Percentiles rank a stretch among this genome's conserved stretches.
Evolutionary conservation across 53 echinoderm and acorn worm genomes (phyloP).

Genomic region (Apostichopus leukothele): DNA sequence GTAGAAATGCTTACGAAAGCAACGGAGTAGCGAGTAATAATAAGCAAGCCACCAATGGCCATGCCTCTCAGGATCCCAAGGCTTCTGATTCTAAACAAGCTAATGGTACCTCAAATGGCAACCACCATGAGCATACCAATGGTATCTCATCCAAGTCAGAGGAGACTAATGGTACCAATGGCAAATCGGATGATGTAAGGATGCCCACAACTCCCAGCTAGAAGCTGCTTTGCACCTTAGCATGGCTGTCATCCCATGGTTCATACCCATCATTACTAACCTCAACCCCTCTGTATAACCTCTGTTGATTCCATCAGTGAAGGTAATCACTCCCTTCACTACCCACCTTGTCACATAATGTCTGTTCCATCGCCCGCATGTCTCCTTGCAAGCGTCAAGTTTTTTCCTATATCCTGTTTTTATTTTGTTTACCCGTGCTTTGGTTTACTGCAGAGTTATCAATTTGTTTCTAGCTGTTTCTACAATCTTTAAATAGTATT

Average conservation of each 20-base stretch:
- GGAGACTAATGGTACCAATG: constrained; percentile 16
- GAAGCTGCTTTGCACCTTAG: background rate
- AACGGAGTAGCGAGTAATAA: background rate
- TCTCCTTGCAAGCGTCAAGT: background rate
- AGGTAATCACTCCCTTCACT: background rate
- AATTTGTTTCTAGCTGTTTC: no score
- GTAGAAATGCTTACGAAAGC: constrained; percentile 22
- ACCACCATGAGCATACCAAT: constrained; percentile 14
- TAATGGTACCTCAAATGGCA: constrained; percentile 11
- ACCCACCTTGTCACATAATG: background rate
- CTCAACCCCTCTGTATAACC: background rate
- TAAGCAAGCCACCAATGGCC: background rate
- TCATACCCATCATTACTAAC: constrained; percentile 12
- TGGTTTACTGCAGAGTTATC: no score
- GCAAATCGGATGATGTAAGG: constrained; percentile 40
- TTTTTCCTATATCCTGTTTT: no score
- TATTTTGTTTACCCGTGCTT: no score
- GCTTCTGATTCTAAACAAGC: constrained; percentile 15
- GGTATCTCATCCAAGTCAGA: constrained; percentile 2
- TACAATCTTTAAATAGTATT: no score
- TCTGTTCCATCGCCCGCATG: background rate
- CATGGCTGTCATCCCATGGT: constrained; percentile 10
- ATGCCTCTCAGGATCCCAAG: constrained; percentile 5
- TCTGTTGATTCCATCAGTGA: background rate
- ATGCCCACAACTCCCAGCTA: constrained; percentile 36